phyloP scores from a whole-genome alignment of 2,797 vertebrate genomes.

The Limosa lapponica region DNA sequence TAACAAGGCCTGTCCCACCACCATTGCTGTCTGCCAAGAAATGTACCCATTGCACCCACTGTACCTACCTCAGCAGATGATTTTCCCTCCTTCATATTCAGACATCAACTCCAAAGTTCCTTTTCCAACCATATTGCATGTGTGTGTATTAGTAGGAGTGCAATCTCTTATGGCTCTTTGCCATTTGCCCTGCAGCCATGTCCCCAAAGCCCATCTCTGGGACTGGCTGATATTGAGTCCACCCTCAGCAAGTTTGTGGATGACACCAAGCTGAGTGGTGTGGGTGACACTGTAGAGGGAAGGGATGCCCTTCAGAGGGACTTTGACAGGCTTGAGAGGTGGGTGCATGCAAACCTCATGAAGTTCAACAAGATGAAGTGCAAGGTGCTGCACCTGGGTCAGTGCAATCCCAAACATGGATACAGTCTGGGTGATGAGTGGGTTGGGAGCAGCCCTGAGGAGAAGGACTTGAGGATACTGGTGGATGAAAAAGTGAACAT shows the following conservation, averaged over 20 bases:
- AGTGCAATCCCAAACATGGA: background rate
- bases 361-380: background rate
- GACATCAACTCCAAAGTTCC: background rate
- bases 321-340: background rate
- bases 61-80: background rate
- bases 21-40: background rate
- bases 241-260: background rate
- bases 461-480: background rate
- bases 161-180: background rate
- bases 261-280: background rate
- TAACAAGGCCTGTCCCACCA: background rate
- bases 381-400: background rate
- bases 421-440: no score
- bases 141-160: background rate
- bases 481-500: background rate
- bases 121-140: background rate
- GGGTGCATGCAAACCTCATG: fast-evolving
- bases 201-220: background rate
- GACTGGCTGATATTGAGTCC: background rate
- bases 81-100: background rate
- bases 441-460: background rate
- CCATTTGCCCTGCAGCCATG: background rate
- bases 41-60: background rate
- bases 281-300: background rate
- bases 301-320: background rate